Evolutionary conservation across 2,113 vertebrate species (phyloP), one percentile per base, ranked within the genome.

Genomic region (Mobula birostris): DNA sequence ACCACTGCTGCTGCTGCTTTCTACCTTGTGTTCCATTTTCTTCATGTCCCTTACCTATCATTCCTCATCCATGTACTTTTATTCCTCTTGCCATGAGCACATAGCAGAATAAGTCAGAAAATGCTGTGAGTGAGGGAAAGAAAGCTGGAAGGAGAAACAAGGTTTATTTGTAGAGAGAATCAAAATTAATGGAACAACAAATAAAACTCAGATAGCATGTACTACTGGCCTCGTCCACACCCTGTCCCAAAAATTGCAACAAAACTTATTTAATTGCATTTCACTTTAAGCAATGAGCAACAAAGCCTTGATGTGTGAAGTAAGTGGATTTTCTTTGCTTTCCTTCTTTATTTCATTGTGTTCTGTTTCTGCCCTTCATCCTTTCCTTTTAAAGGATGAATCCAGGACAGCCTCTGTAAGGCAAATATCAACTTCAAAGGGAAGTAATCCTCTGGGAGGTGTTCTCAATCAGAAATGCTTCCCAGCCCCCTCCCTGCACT

Each of bases 391-490:
- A 29, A 87, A 58, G 56, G 83, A 87, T 87, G 83, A 87, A 87
- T 87, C 56, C 83, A 63, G 83, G 83, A 61, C 83, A 87, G 83
- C 56, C 24, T 87, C 83, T 87, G 83, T 61, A 87, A 87, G 83
- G 56, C 83, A 87, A 87, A 87, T 87, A 63, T 61, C 83, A n/a
- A 87, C 83, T 87, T 87, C 83, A 87, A 87, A 87, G 83, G 83
- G 11, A 11, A 58, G 21, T 27, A n/a, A 61, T 87, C 24, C 83
- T 61, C 83, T 27, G 11, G 79, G 83, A 87, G 83, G 83, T 87
- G 83, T 56, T 87, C 56, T 87, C 83, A 61, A 87, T 87, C 83
- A 61, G 83, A 87, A 87, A 87, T 61, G 56, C 24, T 87, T 87
- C 83, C 56, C 79, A 40, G 48, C 58, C 56, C 83, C 83, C 56